Evolutionary conservation across 2,113 vertebrate genomes (phyloP).

Genomic region (Gasterosteus nipponicus): DNA sequence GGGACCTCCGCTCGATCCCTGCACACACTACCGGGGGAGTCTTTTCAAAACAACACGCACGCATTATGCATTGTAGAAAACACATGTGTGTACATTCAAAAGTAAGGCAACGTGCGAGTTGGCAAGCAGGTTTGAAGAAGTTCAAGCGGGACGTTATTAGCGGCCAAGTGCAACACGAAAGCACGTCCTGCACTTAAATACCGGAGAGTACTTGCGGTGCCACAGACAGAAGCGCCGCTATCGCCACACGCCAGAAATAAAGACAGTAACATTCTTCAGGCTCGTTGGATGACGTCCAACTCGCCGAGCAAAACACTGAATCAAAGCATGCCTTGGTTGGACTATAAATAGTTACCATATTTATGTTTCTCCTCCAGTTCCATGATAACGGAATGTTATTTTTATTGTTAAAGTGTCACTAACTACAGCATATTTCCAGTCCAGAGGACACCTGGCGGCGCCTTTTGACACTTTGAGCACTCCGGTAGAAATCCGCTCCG

Average conservation of each 20-base stretch:
- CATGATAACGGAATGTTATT: constrained; percentile 50
- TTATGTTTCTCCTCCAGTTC: constrained; percentile 73
- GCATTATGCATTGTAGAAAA: background rate
- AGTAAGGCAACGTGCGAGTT: background rate
- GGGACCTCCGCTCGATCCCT: constrained; percentile 59
- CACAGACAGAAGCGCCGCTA: no score
- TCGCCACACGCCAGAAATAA: background rate
- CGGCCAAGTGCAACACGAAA: background rate
- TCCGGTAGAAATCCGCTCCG: constrained; percentile 50
- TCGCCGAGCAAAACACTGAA: constrained; percentile 8
- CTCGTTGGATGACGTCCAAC: background rate
- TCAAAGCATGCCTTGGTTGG: background rate
- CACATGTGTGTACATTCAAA: background rate
- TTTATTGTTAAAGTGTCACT: background rate
- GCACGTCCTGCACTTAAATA: background rate
- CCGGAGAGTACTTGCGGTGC: background rate
- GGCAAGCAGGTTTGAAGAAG: background rate
- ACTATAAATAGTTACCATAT: constrained; percentile 72
- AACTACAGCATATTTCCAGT: constrained; percentile 34
- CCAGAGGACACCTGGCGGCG: background rate
- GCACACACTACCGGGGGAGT: no score
- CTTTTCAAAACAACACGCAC: background rate
- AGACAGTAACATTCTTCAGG: background rate
- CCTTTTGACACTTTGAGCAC: constrained; percentile 8
- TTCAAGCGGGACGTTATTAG: background rate